These are phyloP conservation scores for Aethina tumida DNA, from an alignment of 1,140 invertebrate genomes.

Conservation along the genomic window DNA sequence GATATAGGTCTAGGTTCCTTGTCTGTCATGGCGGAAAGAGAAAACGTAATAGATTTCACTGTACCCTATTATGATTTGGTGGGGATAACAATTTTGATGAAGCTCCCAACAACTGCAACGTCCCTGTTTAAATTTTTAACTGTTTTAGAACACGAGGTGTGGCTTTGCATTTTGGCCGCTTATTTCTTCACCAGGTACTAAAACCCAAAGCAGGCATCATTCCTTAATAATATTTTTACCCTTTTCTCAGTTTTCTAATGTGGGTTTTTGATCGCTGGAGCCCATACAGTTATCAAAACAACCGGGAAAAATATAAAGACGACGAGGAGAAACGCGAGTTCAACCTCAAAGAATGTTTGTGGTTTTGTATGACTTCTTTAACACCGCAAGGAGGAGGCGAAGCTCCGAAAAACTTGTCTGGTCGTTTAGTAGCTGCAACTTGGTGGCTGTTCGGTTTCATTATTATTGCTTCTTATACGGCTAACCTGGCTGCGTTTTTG, in stretches of 20 bases:
- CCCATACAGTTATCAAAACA: slow-evolving; percentile 94
- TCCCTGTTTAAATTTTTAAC: slow-evolving; percentile 95
- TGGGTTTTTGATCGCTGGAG: slow-evolving; percentile 94
- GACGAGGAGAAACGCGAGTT: slow-evolving; percentile 94
- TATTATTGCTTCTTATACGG: slow-evolving; percentile 96
- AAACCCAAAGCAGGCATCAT: background rate
- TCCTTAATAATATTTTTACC: slow-evolving; percentile 2
- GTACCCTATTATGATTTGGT: slow-evolving; percentile 93
- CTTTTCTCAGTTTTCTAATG: slow-evolving; percentile 68
- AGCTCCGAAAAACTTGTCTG: slow-evolving; percentile 90
- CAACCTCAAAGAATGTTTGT: slow-evolving; percentile 89
- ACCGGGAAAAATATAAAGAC: slow-evolving; percentile 83
- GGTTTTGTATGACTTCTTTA: slow-evolving; percentile 98
- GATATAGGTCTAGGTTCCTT: slow-evolving; percentile 82
- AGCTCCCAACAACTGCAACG: slow-evolving; percentile 65
- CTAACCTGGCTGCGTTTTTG: slow-evolving; percentile 89
- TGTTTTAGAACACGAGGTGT: slow-evolving; percentile 91
- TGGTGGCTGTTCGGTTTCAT: slow-evolving; percentile 99
- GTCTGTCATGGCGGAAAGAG: slow-evolving; percentile 89
- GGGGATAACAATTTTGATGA: slow-evolving; percentile 87
- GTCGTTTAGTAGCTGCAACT: slow-evolving; percentile 84
- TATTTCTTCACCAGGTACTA: slow-evolving; percentile 83
- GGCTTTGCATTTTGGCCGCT: slow-evolving; percentile 90
- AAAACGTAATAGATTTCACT: slow-evolving; percentile 91
- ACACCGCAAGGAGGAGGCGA: slow-evolving; percentile 95